Conservation (phyloP, 2,113 vertebrate genomes). For the Chiloscyllium plagiosum region DNA sequence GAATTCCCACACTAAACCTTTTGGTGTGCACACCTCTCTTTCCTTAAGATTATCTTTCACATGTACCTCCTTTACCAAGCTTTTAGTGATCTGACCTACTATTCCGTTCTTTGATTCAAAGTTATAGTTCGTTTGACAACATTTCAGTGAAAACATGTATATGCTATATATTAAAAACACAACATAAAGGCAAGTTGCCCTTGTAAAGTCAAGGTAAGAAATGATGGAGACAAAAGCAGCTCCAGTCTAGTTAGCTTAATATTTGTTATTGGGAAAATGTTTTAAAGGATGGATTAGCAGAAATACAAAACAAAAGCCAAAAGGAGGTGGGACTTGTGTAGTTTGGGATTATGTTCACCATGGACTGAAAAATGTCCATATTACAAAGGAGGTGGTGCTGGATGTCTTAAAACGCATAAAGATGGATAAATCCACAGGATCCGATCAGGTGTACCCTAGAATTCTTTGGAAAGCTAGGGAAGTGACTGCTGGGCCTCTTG, state of each 20-base stretch:
- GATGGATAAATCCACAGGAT: too few species aligned
- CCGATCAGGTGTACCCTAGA: too few species aligned
- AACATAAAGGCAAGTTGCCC: not conserved
- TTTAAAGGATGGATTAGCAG: too few species aligned
- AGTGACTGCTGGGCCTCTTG: too few species aligned
- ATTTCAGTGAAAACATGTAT: not conserved
- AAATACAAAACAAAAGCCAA: too few species aligned
- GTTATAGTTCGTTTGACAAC: not conserved
- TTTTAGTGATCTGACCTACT: not conserved
- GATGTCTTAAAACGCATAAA: too few species aligned
- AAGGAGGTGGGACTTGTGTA: too few species aligned
- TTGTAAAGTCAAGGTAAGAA: not conserved
- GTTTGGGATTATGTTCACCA: too few species aligned
- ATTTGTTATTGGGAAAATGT: too few species aligned
- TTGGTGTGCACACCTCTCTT: not conserved
- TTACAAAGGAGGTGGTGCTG: too few species aligned
- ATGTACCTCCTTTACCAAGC: not conserved
- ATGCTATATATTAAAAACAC: not conserved
- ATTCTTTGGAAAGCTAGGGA: too few species aligned
- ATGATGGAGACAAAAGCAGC: not conserved
- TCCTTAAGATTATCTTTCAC: not conserved
- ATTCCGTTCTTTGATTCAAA: not conserved
- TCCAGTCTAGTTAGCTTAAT: not conserved
- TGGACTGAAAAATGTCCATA: too few species aligned
- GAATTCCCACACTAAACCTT: not conserved